phyloP scores from a whole-genome alignment of 53 echinoderm and acorn worm genomes.

The Temnopleurus reevesii region DNA sequence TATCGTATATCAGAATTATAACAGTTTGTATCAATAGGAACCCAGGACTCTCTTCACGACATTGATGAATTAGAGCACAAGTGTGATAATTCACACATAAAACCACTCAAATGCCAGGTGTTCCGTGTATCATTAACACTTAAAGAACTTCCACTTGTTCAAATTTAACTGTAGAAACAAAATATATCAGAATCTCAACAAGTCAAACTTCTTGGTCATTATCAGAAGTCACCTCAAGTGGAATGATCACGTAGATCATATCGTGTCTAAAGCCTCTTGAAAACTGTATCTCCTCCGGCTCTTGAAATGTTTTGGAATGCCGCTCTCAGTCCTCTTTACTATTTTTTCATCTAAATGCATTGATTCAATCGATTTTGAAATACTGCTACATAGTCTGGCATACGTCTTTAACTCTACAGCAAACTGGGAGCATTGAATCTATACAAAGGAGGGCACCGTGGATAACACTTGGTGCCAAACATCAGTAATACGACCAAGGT shows the following conservation, averaged over 20 bases:
- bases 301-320: neutral
- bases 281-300: neutral
- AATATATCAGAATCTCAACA: neutral
- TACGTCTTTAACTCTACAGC: neutral
- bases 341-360: neutral
- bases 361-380: neutral
- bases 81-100: neutral
- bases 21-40: too few species aligned
- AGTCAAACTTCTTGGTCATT: conserved; percentile 25
- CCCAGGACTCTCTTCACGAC: neutral
- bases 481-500: neutral
- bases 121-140: neutral
- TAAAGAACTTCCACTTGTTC: neutral
- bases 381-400: neutral
- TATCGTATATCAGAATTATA: too few species aligned
- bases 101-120: neutral
- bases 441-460: neutral
- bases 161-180: neutral
- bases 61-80: neutral
- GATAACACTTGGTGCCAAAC: neutral
- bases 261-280: neutral
- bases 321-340: neutral
- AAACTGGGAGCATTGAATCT: neutral
- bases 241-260: neutral
- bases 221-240: conserved; percentile 16